Base-by-base conservation (phyloP, 2,113 vertebrate species). In the Himantopus leucocephalus region DNA sequence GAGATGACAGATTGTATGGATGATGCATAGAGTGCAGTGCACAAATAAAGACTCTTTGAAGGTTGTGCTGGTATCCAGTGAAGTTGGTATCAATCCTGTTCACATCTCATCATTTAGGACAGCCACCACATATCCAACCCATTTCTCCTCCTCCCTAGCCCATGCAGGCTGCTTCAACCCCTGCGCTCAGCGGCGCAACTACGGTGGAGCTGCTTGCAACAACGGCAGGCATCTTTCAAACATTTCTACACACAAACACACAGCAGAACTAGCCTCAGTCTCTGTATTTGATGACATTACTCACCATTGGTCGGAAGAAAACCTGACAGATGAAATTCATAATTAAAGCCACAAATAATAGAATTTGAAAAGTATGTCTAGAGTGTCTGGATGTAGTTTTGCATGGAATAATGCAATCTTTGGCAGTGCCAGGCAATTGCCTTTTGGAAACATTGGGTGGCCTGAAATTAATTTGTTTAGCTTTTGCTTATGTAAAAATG, bases 401-500 rank as follows among this genome's bases (percentile, higher is more conserved):
- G 73, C 48, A 73, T 39, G 77, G 70, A 92, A 11, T 85, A 97
- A 94, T 81, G 48, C 52, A 55, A 92, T 82, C n/a, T 91, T 55
- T 90, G 80, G 30, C 24, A 75, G 55, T 96, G 53, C 86, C 79
- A 95, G 88, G 59, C 83, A 17, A 27, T 15, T 58, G 67, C 79
- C 27, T 88, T 92, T 92, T 91, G 85, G 79, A 96, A 95, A 78
- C 24, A 73, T 17, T 82, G 88, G 55, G 90, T 93, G 72, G 73
- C 81, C 81, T 90, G 63, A 78, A 88, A 74, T 85, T 60, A 53
- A 55, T 90, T 83, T 78, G 12, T 43, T 93, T 73, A 73, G 30
- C 26, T 90, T 85, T 92, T 96, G 35, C 74, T 85, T 82, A 83
- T 87, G 88, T 90, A 84, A 95, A 94, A 94, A 71, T 71, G 3